Evolutionary conservation across 2,113 vertebrate species (phyloP).

Genomic region (Archocentrus centrarchus): DNA sequence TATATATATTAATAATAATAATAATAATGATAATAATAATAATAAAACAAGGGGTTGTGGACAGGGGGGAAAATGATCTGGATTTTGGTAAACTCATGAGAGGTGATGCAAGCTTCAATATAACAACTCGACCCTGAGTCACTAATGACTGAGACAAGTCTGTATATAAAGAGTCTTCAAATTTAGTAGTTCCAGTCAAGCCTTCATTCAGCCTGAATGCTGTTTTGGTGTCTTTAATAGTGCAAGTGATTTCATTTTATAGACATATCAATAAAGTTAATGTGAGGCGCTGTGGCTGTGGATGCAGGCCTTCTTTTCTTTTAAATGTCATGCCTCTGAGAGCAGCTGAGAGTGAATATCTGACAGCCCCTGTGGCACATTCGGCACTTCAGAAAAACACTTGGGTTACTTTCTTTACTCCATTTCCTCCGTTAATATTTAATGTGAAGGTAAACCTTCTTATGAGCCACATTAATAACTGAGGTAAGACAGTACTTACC

Average conservation of each 20-base stretch:
- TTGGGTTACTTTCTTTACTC: background rate
- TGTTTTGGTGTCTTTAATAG: background rate
- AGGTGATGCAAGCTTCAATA: background rate
- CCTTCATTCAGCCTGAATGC: background rate
- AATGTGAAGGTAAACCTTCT: background rate
- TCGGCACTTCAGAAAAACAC: background rate
- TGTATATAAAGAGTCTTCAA: background rate
- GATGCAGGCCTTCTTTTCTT: background rate
- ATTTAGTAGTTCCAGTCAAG: background rate
- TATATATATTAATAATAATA: too few relatives aligned
- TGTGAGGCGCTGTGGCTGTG: background rate
- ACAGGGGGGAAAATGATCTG: background rate
- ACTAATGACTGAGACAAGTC: background rate
- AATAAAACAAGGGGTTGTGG: too few relatives aligned
- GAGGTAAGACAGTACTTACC: background rate
- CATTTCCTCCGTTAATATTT: slow-evolving; percentile 8
- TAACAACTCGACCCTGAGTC: background rate
- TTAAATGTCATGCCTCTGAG: background rate
- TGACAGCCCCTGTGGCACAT: background rate
- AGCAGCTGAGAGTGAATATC: background rate
- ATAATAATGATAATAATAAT: too few relatives aligned
- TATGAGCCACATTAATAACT: background rate
- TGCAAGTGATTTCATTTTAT: background rate
- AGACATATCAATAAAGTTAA: background rate
- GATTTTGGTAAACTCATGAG: background rate